A percentile compares a stretch with the other conserved stretches of the same genome.
phyloP scores from a whole-genome alignment of 2,797 vertebrate species.

The Sphenodon punctatus region DNA sequence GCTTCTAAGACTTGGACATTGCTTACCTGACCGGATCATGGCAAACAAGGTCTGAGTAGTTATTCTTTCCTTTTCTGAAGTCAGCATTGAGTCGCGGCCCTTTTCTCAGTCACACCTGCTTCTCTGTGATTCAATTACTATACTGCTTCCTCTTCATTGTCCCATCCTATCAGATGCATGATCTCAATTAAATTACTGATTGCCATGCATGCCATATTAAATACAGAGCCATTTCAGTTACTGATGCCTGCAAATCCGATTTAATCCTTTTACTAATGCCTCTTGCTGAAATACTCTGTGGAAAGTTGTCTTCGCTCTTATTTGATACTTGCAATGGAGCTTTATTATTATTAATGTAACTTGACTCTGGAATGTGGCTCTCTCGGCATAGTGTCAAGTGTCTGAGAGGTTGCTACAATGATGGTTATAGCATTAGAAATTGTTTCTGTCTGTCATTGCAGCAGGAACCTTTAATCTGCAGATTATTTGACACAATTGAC shows the following conservation, averaged over 20 bases:
- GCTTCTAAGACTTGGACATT: not conserved
- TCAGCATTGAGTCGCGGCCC: not conserved
- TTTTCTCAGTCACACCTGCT: not conserved
- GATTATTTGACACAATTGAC: not conserved
- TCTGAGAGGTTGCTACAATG: not conserved
- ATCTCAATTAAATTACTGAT: not conserved
- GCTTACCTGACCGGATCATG: not conserved
- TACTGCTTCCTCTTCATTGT: not conserved
- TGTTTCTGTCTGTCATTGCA: not conserved
- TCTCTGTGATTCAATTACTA: not conserved
- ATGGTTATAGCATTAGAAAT: not conserved
- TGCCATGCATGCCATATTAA: not conserved
- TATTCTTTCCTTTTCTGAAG: not conserved
- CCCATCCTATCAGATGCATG: not conserved
- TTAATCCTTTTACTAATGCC: not conserved
- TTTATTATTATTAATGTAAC: not conserved
- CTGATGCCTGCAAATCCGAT: not conserved
- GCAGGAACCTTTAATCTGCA: not conserved
- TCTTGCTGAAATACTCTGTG: not conserved
- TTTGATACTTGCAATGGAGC: not conserved
- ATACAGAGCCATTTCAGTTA: not conserved
- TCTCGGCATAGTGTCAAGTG: not conserved
- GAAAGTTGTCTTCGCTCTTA: not conserved
- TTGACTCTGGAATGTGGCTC: no score
- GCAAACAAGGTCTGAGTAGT: not conserved